phyloP scores from a whole-genome alignment of 2,113 vertebrate species.

The Nematolebias whitei region DNA sequence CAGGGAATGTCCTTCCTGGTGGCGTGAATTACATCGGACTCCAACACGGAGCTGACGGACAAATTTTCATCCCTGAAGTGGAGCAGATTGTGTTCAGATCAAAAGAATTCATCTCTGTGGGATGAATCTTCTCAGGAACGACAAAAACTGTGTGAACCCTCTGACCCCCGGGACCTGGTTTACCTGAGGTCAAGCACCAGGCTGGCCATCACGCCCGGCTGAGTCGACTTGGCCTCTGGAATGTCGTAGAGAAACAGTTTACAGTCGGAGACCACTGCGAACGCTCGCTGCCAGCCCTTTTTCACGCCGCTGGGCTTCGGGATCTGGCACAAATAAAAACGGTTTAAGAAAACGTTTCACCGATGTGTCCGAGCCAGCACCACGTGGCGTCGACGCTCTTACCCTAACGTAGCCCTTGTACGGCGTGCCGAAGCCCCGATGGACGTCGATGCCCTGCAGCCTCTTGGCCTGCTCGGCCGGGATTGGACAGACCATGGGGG shows the following conservation, averaged over 20 bases:
- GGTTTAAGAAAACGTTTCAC: no score
- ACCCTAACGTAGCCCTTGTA: slow-evolving; percentile 98
- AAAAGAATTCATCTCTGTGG: not conserved
- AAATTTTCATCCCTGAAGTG: slow-evolving; percentile 92
- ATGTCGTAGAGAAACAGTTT: slow-evolving; percentile 96
- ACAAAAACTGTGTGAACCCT: not conserved
- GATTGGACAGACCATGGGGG: slow-evolving; percentile 94
- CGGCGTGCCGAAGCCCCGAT: slow-evolving; percentile 94
- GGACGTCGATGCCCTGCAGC: slow-evolving; percentile 94
- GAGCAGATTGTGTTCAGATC: not conserved
- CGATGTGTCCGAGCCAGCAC: no score
- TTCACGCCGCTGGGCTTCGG: slow-evolving; percentile 97
- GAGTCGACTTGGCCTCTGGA: slow-evolving; percentile 93
- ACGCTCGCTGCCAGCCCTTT: slow-evolving; percentile 96
- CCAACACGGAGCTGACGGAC: slow-evolving; percentile 93
- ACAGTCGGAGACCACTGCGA: slow-evolving; percentile 94
- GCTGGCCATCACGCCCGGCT: slow-evolving; percentile 89
- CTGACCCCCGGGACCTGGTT: not conserved
- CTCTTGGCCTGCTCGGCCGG: slow-evolving; percentile 94
- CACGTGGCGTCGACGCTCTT: slow-evolving; percentile 25
- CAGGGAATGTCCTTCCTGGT: slow-evolving; percentile 95
- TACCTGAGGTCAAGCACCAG: slow-evolving; percentile 97
- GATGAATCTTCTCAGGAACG: no score
- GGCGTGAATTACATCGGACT: slow-evolving; percentile 95
- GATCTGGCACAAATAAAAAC: slow-evolving; percentile 76